Conservation (phyloP, 2,888 invertebrate genomes). For the Drosophila parthenogenetica region DNA sequence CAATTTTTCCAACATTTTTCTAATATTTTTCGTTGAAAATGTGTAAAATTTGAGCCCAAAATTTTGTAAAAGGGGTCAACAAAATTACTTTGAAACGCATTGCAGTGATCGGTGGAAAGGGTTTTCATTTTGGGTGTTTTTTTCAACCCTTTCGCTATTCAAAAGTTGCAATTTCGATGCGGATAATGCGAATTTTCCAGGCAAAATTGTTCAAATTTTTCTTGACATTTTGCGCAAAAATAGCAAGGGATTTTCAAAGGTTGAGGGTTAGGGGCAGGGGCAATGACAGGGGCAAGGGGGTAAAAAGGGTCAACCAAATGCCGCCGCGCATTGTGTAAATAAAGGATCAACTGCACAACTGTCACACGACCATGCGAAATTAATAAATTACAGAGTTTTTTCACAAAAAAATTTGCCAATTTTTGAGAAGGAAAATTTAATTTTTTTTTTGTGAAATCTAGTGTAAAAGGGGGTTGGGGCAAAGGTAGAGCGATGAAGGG, state of each 20-base stretch:
- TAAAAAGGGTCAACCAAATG: constrained; percentile 73
- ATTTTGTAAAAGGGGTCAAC: constrained; percentile 47
- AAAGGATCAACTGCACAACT: constrained; percentile 70
- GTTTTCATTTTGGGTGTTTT: constrained; percentile 12
- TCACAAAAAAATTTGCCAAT: constrained; percentile 64
- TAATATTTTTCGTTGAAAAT: constrained; percentile 58
- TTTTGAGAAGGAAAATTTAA: constrained; percentile 66
- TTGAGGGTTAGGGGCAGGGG: constrained; percentile 49
- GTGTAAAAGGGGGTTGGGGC: constrained; percentile 45
- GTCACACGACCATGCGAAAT: constrained; percentile 73
- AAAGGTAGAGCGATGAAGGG: constrained; percentile 67
- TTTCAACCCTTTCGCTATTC: constrained; percentile 58
- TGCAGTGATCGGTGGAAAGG: constrained; percentile 43
- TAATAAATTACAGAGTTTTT: constrained; percentile 69
- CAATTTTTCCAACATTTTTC: constrained; percentile 33
- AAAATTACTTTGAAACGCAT: constrained; percentile 50
- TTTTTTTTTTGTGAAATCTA: constrained; percentile 32
- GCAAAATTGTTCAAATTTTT: constrained; percentile 38
- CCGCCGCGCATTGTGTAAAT: constrained; percentile 73
- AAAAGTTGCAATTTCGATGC: constrained; percentile 63
- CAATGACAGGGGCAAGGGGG: constrained; percentile 31
- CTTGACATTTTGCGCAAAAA: constrained; percentile 48
- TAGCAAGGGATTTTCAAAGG: constrained; percentile 30
- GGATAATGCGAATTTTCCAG: constrained; percentile 75
- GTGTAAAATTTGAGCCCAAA: constrained; percentile 66